These are phyloP conservation scores for Pampusana beccarii DNA, from an alignment of 2,113 vertebrate species.

Conservation along the genomic window DNA sequence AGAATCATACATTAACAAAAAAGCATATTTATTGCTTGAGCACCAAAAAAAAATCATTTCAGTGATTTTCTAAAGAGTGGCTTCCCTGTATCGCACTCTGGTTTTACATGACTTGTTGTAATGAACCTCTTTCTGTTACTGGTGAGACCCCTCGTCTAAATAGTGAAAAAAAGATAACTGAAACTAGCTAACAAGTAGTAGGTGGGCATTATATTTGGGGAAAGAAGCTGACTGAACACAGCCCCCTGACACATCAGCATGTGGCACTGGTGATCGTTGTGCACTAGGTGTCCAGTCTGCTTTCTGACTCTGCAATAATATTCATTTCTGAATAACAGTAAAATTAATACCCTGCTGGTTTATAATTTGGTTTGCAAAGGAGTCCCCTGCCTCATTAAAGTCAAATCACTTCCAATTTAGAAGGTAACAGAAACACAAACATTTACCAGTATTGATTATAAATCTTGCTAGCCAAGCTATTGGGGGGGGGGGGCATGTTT, in stretches of 20 bases:
- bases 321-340: conserved; percentile 34
- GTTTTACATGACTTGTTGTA: background rate
- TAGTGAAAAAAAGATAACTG: background rate
- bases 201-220: background rate
- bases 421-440: background rate
- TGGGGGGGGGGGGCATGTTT: background rate
- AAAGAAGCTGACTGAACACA: background rate
- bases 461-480: background rate
- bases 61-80: background rate
- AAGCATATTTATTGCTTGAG: background rate
- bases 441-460: background rate
- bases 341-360: conserved; percentile 49
- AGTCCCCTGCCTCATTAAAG: conserved; percentile 39
- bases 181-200: background rate
- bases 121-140: background rate
- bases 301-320: background rate
- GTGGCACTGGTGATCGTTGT: background rate
- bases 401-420: conserved; percentile 47
- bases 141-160: background rate
- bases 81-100: background rate
- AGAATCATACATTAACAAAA: background rate
- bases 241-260: background rate
- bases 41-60: background rate
- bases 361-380: conserved; percentile 38
- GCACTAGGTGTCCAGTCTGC: background rate